Base-by-base conservation (phyloP, 2,888 invertebrate genomes). In the Neria commutata region DNA sequence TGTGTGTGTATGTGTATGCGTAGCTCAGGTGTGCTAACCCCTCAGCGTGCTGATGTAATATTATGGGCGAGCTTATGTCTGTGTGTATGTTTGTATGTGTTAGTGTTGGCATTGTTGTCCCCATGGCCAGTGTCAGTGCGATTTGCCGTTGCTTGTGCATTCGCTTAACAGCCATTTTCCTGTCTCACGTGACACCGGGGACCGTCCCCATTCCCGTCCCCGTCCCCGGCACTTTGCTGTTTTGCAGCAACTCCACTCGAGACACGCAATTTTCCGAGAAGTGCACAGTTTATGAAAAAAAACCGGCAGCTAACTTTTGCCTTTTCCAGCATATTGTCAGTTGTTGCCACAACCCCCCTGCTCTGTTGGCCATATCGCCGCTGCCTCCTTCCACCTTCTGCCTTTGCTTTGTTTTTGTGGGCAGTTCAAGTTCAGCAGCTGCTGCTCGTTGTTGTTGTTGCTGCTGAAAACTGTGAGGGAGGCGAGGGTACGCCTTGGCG, bases 201-300 rank as follows among this genome's bases (percentile, higher is more conserved):
- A n/a, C n/a, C n/a, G n/a, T n/a, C n/a, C n/a, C n/a, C n/a, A n/a
- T n/a, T n/a, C n/a, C n/a, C n/a, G n/a, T n/a, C n/a, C n/a, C n/a
- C n/a, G n/a, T n/a, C n/a, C n/a, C n/a, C n/a, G n/a, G n/a, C n/a
- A n/a, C n/a, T n/a, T n/a, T n/a, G n/a, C n/a, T n/a, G n/a, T n/a
- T n/a, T n/a, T n/a, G n/a, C n/a, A n/a, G n/a, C 11, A n/a, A 37
- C 37, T 37, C 6, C 24, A 24, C 51, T 21, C 5, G 50, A 24
- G 19, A 21, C 54, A 54, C 46, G 47, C 46, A 54, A 34, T 46
- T 21, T 45, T 54, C 46, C 46, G 17, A 54, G 29, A 54, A 46
- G 54, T 46, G 33, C 29, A 46, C 29, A 21, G 3, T 46, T 26
- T 21, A 8, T n/a, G n/a, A 16, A 54, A 33, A 45, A 54, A 54